Conservation (phyloP, 2,888 invertebrate genomes). For the Apeira syringaria region DNA sequence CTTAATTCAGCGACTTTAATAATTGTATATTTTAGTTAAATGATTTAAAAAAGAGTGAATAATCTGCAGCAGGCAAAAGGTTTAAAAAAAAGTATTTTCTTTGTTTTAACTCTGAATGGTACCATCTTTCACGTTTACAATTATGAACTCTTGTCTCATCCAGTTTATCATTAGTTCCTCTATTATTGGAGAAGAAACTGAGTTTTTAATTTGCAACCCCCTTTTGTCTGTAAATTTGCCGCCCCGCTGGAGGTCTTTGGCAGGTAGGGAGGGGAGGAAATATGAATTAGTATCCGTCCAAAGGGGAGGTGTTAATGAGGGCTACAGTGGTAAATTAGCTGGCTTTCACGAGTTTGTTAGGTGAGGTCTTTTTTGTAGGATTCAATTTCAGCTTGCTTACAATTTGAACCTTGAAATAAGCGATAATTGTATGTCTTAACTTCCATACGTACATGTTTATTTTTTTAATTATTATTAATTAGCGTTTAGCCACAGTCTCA, state of each 20-base stretch:
- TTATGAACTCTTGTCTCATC: constrained; percentile 37
- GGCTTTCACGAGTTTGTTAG: constrained; percentile 14
- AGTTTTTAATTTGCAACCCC: constrained; percentile 75
- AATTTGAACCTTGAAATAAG: too few species aligned
- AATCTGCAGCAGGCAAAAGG: too few species aligned
- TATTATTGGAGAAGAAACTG: constrained; percentile 57
- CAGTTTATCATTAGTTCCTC: constrained; percentile 41
- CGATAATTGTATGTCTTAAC: neutral
- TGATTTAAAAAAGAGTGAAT: too few species aligned
- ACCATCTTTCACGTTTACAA: constrained; percentile 1
- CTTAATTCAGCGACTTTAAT: too few species aligned
- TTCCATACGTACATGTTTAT: neutral
- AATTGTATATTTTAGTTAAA: too few species aligned
- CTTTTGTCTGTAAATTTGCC: constrained; percentile 70
- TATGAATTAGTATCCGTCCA: constrained; percentile 70
- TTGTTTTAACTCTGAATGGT: neutral
- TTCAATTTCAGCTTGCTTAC: constrained; percentile 8
- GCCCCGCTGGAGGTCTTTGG: constrained; percentile 63
- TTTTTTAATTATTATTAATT: too few species aligned
- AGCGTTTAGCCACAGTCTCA: too few species aligned
- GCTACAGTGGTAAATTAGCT: constrained; percentile 41
- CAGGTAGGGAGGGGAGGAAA: constrained; percentile 45
- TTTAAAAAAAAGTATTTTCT: too few species aligned
- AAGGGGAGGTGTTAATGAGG: constrained; percentile 58
- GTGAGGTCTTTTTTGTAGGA: neutral